phyloP scores from a whole-genome alignment of 2,888 invertebrate species.

The Bombylius major region DNA sequence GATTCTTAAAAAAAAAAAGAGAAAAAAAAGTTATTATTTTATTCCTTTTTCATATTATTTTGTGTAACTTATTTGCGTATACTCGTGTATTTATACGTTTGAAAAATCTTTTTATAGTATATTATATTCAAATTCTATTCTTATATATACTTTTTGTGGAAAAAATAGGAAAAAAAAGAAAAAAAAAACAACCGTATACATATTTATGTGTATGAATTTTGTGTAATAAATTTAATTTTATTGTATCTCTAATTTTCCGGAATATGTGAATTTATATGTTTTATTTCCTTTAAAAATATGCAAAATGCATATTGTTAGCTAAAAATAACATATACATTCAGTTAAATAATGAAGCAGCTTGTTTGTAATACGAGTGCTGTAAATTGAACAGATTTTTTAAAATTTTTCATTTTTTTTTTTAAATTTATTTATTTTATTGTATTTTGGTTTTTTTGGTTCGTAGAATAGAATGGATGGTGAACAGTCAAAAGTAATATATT shows the following conservation, averaged over 20 bases:
- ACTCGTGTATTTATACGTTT: background rate
- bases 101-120: background rate
- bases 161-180: background rate
- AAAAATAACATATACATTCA: background rate
- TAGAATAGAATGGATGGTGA: too few species aligned
- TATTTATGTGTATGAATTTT: background rate
- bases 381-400: too few species aligned
- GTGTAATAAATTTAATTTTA: constrained; percentile 20
- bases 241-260: constrained; percentile 25
- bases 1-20: constrained; percentile 2
- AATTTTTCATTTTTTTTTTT: too few species aligned
- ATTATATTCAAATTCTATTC: too few species aligned
- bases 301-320: constrained; percentile 22
- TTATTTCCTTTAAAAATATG: constrained; percentile 24
- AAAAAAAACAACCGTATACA: background rate
- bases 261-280: constrained; percentile 24
- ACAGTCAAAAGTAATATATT: too few species aligned
- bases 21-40: too few species aligned
- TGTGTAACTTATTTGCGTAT: background rate
- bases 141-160: background rate
- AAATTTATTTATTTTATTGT: too few species aligned
- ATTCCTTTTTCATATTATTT: background rate
- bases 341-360: too few species aligned
- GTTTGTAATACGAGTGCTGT: too few species aligned
- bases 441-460: too few species aligned